phyloP scores from a whole-genome alignment of 2,113 vertebrate genomes.

The Gymnocephalus cernua region DNA sequence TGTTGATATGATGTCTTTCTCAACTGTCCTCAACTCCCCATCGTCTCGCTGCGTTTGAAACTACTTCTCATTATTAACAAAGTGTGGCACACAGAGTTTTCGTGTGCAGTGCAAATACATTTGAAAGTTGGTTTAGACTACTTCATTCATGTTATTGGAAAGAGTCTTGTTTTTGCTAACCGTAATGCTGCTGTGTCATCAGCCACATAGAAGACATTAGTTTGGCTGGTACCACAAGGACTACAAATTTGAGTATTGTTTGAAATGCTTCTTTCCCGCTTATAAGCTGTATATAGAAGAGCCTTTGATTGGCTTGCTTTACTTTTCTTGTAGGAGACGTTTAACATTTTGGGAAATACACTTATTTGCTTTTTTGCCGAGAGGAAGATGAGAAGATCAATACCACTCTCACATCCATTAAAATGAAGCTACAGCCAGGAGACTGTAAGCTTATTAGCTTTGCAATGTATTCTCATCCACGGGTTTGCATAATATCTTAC shows the following conservation, averaged over 20 bases:
- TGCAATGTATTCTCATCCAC: too few relatives aligned
- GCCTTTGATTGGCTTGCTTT: neutral
- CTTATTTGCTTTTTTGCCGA: too few relatives aligned
- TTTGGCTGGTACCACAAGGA: neutral
- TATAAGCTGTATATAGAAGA: neutral
- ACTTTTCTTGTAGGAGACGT: neutral
- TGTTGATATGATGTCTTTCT: constrained; percentile 52
- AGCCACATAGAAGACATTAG: neutral
- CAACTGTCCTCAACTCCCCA: constrained; percentile 40
- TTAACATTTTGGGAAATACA: too few relatives aligned
- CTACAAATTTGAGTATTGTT: neutral
- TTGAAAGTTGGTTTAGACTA: neutral
- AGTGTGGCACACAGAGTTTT: neutral
- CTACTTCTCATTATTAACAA: neutral
- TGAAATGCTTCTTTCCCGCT: neutral
- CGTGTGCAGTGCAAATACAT: neutral
- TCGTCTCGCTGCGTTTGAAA: constrained; percentile 20
- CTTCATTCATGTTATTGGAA: neutral
- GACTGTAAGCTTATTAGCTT: too few relatives aligned
- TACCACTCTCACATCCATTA: too few relatives aligned
- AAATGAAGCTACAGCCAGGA: too few relatives aligned
- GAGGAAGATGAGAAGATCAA: too few relatives aligned
- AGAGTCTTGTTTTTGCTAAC: too few relatives aligned
- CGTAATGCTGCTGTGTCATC: neutral
- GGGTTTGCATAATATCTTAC: neutral